Conservation (phyloP, 2,113 vertebrate genomes). For the Climacteris rufus region DNA sequence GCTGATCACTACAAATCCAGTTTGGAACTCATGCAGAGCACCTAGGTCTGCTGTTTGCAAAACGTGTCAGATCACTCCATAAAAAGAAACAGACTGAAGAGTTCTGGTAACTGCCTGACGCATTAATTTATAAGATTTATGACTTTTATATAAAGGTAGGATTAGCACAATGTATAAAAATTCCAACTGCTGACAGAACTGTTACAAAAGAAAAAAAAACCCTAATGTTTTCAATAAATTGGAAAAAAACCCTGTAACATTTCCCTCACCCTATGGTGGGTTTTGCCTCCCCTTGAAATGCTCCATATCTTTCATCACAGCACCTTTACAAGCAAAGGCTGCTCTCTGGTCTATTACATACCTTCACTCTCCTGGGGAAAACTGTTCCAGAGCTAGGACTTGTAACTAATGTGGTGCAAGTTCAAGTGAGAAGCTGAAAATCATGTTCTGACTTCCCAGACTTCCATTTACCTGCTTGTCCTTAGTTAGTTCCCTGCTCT, state of each 20-base stretch:
- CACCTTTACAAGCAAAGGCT: neutral
- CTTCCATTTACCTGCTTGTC: neutral
- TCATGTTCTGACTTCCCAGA: neutral
- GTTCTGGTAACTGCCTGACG: slow-evolving; percentile 46
- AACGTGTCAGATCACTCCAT: slow-evolving; percentile 35
- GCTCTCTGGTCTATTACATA: neutral
- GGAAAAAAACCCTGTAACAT: neutral
- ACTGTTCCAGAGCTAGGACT: neutral
- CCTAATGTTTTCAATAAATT: neutral
- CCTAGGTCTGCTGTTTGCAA: slow-evolving; percentile 37
- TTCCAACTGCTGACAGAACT: slow-evolving; percentile 13
- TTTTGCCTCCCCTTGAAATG: neutral
- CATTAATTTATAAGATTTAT: slow-evolving; percentile 54
- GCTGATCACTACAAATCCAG: slow-evolving; percentile 20
- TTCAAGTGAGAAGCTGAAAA: neutral
- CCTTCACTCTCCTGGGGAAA: neutral
- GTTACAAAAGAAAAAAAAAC: neutral
- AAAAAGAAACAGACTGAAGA: slow-evolving; percentile 62
- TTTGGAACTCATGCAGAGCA: slow-evolving; percentile 29
- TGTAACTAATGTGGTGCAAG: neutral
- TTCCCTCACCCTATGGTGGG: neutral
- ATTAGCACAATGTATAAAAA: slow-evolving; percentile 50
- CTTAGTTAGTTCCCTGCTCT: neutral
- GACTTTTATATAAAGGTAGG: slow-evolving; percentile 42
- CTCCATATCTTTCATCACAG: neutral